Percentiles rank a stretch among this genome's conserved stretches.
Conservation (phyloP, 2,797 vertebrate genomes). For the Myripristis murdjan region DNA sequence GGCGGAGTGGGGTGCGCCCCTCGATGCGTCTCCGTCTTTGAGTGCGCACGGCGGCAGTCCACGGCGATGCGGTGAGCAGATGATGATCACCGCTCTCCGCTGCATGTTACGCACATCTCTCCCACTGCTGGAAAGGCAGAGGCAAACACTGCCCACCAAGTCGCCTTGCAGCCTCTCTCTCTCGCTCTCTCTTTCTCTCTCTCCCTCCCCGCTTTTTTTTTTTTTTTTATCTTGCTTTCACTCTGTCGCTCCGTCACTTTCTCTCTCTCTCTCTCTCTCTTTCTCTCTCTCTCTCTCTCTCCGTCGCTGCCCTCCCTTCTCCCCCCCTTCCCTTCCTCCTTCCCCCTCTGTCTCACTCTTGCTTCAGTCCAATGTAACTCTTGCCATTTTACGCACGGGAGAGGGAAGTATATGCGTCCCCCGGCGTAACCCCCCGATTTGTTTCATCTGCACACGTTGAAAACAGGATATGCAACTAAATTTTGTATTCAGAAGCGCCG, state of each 20-base stretch:
- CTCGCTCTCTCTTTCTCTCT: slow-evolving; percentile 30
- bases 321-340: slow-evolving; percentile 1
- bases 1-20: slow-evolving; percentile 43
- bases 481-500: not conserved
- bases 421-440: slow-evolving; percentile 3
- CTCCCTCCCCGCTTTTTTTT: slow-evolving; percentile 20
- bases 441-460: not conserved
- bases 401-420: slow-evolving; percentile 14
- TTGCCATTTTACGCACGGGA: slow-evolving; percentile 66
- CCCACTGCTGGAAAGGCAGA: slow-evolving; percentile 70
- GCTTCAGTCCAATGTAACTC: slow-evolving; percentile 49
- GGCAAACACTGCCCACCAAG: slow-evolving; percentile 70
- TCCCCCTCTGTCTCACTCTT: slow-evolving; percentile 5
- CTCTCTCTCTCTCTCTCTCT: not conserved
- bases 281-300: too few species aligned
- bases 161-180: slow-evolving; percentile 59
- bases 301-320: too few species aligned
- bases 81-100: slow-evolving; percentile 70
- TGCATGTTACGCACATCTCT: slow-evolving; percentile 80
- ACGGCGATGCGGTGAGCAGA: slow-evolving; percentile 70
- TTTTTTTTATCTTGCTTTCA: slow-evolving; percentile 11
- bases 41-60: slow-evolving; percentile 72
- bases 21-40: slow-evolving; percentile 46
- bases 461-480: not conserved
- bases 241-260: not conserved